Conservation (phyloP, 2,113 vertebrate species). For the Camelus bactrianus region DNA sequence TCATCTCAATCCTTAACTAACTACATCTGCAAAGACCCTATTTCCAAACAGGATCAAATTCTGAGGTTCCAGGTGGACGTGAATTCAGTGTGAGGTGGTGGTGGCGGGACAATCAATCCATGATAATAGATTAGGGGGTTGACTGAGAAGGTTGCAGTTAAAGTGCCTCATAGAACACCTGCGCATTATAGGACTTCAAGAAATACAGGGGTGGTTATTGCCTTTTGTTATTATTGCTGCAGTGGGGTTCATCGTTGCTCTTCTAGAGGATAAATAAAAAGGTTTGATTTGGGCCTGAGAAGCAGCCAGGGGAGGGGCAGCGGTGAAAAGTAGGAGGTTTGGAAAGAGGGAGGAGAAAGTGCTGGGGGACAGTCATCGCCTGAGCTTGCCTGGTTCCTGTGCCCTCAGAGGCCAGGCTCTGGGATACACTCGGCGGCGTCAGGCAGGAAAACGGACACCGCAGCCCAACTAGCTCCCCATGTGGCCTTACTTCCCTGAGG, state of each 20-base stretch:
- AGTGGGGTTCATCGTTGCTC: background rate
- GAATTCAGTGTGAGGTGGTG: background rate
- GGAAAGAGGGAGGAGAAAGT: background rate
- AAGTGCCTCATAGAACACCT: background rate
- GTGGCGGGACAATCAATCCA: background rate
- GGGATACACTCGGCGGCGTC: accelerated
- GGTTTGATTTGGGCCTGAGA: background rate
- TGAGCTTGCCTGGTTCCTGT: background rate
- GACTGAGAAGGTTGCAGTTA: background rate
- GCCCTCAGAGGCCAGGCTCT: background rate
- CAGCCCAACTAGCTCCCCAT: background rate
- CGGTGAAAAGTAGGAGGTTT: background rate
- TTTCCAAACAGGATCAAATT: background rate
- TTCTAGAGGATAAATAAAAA: background rate
- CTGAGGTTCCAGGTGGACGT: background rate
- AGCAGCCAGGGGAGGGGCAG: no score
- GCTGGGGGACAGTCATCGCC: background rate
- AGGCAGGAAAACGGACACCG: background rate
- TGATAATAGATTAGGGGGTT: background rate
- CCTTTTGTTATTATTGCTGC: background rate
- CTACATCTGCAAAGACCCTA: background rate
- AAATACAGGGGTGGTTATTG: background rate
- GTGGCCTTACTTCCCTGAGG: background rate
- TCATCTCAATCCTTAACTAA: background rate
- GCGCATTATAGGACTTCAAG: background rate